These are phyloP conservation scores for Neolamprologus devosi DNA, from an alignment of 2,113 vertebrate species.

Conservation along the genomic window DNA sequence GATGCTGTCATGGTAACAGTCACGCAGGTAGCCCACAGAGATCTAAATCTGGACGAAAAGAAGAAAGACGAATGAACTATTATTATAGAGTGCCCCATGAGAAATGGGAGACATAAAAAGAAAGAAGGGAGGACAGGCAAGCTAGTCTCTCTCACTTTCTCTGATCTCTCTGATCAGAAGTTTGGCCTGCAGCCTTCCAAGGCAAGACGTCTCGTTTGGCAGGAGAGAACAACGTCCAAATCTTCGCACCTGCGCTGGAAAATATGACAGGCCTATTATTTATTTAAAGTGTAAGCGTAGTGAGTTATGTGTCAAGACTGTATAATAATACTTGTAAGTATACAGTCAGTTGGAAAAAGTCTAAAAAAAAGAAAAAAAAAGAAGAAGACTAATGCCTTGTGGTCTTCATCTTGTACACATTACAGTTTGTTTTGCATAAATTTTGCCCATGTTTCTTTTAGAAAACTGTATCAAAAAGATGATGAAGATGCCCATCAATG, in stretches of 20 bases:
- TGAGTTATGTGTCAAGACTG: slow-evolving; percentile 47
- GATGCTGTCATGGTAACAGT: slow-evolving; percentile 67
- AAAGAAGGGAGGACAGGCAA: slow-evolving; percentile 38
- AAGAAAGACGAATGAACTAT: slow-evolving; percentile 51
- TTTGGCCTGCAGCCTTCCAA: slow-evolving; percentile 55
- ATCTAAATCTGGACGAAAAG: slow-evolving; percentile 62
- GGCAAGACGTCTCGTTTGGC: slow-evolving; percentile 33
- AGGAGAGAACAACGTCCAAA: slow-evolving; percentile 52
- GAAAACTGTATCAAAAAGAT: background rate
- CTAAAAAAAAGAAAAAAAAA: background rate
- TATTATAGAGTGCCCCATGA: slow-evolving; percentile 60
- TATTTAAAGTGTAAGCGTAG: slow-evolving; percentile 57
- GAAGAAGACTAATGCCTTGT: background rate
- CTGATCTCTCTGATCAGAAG: slow-evolving; percentile 59
- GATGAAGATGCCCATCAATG: slow-evolving; percentile 12
- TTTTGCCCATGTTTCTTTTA: background rate
- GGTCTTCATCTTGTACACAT: background rate
- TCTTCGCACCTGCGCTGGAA: slow-evolving; percentile 61
- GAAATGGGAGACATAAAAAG: slow-evolving; percentile 55
- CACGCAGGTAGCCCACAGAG: slow-evolving; percentile 67
- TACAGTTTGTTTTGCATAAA: background rate
- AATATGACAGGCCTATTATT: slow-evolving; percentile 62
- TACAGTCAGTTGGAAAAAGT: background rate
- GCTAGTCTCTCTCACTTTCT: slow-evolving; percentile 16
- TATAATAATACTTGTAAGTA: background rate